Percentiles rank a stretch among this genome's conserved stretches.
phyloP scores from a whole-genome alignment of 2,797 vertebrate species.

The Monodelphis domestica region DNA sequence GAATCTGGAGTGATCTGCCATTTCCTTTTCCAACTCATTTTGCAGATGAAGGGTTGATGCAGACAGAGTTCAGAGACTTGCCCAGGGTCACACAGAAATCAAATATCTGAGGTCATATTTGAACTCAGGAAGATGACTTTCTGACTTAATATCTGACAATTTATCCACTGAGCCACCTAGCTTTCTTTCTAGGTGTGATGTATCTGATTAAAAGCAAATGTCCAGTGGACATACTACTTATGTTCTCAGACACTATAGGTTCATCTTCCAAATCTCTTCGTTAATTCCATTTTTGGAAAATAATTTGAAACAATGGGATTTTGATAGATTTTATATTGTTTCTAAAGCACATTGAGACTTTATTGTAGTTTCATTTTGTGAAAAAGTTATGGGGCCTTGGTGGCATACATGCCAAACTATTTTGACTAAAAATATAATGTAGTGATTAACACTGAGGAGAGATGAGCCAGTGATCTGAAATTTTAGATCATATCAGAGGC shows the following conservation, averaged over 20 bases:
- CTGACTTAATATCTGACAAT: neutral
- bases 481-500: slow-evolving; percentile 49
- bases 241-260: slow-evolving; percentile 4
- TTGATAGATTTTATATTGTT: no score
- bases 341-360: no score
- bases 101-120: neutral
- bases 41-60: neutral
- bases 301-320: slow-evolving; percentile 33
- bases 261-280: neutral
- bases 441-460: slow-evolving; percentile 46
- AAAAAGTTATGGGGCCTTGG: slow-evolving; percentile 35
- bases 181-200: no score
- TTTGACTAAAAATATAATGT: slow-evolving; percentile 60
- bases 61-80: neutral
- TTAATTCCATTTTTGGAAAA: slow-evolving; percentile 5
- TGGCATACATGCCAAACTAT: slow-evolving; percentile 2
- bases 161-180: neutral
- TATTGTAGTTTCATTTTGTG: slow-evolving; percentile 48
- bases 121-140: neutral
- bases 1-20: neutral
- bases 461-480: slow-evolving; percentile 43
- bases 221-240: neutral
- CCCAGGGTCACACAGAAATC: neutral
- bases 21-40: neutral
- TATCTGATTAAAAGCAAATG: slow-evolving; percentile 21